Conservation (phyloP, 2,888 invertebrate species). For the Dromius quadrimaculatus region DNA sequence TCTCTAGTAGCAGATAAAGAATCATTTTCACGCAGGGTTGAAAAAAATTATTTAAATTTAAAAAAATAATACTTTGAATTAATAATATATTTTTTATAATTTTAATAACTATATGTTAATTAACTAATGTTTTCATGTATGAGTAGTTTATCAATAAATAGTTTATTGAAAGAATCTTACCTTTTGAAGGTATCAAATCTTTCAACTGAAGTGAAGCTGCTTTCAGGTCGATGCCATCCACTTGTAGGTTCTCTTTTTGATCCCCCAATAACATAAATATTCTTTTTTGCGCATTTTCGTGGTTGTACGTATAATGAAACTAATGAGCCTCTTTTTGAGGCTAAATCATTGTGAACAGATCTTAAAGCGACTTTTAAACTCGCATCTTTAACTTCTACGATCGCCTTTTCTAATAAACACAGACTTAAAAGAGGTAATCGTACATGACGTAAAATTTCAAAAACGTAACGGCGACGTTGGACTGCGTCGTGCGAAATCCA, state of each 20-base stretch:
- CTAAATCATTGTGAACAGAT: slow-evolving; percentile 82
- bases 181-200: slow-evolving; percentile 84
- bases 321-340: slow-evolving; percentile 80
- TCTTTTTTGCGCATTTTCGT: slow-evolving; percentile 86
- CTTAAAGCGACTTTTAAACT: slow-evolving; percentile 74
- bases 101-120: background rate
- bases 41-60: too few species aligned
- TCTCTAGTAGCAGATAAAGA: too few species aligned
- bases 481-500: slow-evolving; percentile 89
- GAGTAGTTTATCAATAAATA: background rate
- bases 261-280: slow-evolving; percentile 90
- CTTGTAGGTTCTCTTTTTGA: slow-evolving; percentile 82
- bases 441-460: slow-evolving; percentile 86
- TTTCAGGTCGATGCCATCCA: slow-evolving; percentile 81
- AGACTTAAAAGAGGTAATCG: slow-evolving; percentile 87
- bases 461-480: slow-evolving; percentile 83
- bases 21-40: too few species aligned
- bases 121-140: too few species aligned
- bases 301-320: slow-evolving; percentile 84
- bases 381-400: slow-evolving; percentile 83
- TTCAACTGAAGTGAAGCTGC: slow-evolving; percentile 85
- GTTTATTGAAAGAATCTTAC: slow-evolving; percentile 67
- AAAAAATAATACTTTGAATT: too few species aligned
- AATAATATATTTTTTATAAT: slow-evolving; percentile 9
- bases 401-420: slow-evolving; percentile 81